phyloP scores from a whole-genome alignment of 2,113 vertebrate species.

The Gymnocephalus cernua region DNA sequence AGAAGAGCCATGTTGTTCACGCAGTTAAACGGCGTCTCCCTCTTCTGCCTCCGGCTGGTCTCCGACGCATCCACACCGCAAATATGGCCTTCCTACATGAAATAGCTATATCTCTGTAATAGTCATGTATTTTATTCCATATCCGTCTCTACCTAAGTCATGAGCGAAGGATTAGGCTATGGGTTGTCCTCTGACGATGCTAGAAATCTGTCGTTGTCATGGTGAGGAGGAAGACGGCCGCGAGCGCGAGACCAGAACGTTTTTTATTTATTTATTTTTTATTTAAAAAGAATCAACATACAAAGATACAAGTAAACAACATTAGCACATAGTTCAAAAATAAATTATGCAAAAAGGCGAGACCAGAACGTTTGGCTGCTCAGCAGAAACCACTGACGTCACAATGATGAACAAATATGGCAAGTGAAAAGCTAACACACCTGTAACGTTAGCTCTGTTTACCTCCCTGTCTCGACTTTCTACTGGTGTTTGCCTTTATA shows the following conservation, averaged over 20 bases:
- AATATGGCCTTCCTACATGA: neutral
- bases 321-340: too few species aligned
- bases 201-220: slow-evolving; percentile 69
- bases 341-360: too few species aligned
- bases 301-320: too few species aligned
- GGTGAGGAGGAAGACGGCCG: slow-evolving; percentile 53
- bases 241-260: neutral
- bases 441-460: slow-evolving; percentile 17
- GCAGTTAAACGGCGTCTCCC: slow-evolving; percentile 40
- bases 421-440: neutral
- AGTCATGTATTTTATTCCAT: rapidly evolving
- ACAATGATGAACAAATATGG: slow-evolving; percentile 23
- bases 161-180: neutral
- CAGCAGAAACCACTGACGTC: slow-evolving; percentile 68
- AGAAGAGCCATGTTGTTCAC: slow-evolving; percentile 72
- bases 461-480: neutral
- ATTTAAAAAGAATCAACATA: too few species aligned
- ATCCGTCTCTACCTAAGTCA: neutral
- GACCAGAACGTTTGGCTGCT: neutral
- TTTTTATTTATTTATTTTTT: too few species aligned
- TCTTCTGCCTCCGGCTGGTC: slow-evolving; percentile 40
- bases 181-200: slow-evolving; percentile 36
- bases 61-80: slow-evolving; percentile 14
- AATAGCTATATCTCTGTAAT: rapidly evolving
- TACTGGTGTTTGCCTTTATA: neutral